Percentiles rank a stretch among this genome's conserved stretches.
Conservation (phyloP, 2,113 vertebrate species). For the Brachyistius frenatus region DNA sequence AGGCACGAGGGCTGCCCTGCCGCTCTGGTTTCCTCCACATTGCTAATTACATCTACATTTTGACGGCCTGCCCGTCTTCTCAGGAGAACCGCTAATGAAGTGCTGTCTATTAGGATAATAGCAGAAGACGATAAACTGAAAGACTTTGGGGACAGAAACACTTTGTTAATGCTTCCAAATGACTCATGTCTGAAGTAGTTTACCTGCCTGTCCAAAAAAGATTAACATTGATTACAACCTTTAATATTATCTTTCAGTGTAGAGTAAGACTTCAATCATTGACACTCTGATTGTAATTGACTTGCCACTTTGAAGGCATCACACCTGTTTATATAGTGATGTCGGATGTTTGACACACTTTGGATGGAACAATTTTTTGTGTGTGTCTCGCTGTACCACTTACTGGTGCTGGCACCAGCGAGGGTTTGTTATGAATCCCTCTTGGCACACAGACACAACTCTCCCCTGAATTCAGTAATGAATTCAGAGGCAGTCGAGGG, state of each 20-base stretch:
- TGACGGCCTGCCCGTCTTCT: conserved; percentile 20
- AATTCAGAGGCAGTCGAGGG: neutral
- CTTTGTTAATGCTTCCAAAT: conserved; percentile 49
- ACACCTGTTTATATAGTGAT: neutral
- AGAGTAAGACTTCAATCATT: neutral
- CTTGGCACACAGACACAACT: neutral
- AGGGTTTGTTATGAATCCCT: neutral
- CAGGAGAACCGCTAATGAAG: conserved; percentile 60
- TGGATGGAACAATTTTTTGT: too few species aligned
- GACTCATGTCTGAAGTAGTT: conserved; percentile 19
- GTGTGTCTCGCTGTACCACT: too few species aligned
- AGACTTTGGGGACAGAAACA: conserved; percentile 29
- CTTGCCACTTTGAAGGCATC: neutral
- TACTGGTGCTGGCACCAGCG: too few species aligned
- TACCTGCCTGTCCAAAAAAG: neutral
- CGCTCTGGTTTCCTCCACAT: conserved; percentile 74
- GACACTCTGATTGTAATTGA: neutral
- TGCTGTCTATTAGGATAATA: conserved; percentile 63
- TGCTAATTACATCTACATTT: conserved; percentile 71
- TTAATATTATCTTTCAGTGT: conserved; percentile 1
- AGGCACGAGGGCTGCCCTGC: conserved; percentile 32
- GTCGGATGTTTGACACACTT: neutral
- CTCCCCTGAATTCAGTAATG: neutral
- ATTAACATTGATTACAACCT: neutral
- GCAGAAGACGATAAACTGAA: conserved; percentile 34